Evolutionary conservation across 2,888 invertebrate genomes (phyloP).

Genomic region (Cryptus armator): DNA sequence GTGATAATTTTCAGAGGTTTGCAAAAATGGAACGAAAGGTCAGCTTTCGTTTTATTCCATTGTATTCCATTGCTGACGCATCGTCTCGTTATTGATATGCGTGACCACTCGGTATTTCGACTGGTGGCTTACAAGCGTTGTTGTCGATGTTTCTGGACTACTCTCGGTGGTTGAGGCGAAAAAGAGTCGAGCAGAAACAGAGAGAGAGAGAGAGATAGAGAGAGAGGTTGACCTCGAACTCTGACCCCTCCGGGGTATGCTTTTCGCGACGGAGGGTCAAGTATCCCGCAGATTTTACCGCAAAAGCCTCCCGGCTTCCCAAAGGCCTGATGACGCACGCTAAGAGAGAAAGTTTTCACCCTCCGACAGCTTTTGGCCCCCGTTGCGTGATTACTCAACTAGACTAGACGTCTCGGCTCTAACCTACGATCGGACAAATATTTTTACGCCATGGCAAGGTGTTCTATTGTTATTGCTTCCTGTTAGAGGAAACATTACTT

Average conservation of each 20-base stretch:
- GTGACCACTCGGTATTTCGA: not conserved
- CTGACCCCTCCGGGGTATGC: constrained; percentile 7
- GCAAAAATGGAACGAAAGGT: not conserved
- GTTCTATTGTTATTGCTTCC: not conserved
- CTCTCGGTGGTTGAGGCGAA: not conserved
- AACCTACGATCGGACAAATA: not conserved
- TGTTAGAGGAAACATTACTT: not conserved
- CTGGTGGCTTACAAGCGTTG: not conserved
- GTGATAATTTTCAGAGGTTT: not conserved
- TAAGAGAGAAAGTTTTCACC: constrained; percentile 1
- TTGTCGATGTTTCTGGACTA: not conserved
- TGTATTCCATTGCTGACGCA: not conserved
- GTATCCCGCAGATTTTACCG: constrained; percentile 19
- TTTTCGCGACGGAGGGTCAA: constrained; percentile 17
- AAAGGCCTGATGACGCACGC: constrained; percentile 29
- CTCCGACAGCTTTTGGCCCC: not conserved
- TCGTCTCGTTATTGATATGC: not conserved
- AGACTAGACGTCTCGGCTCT: not conserved
- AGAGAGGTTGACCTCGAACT: constrained; percentile 11
- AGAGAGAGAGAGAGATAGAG: not conserved
- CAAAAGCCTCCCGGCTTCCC: constrained; percentile 14
- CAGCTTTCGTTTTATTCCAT: not conserved
- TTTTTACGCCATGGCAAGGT: not conserved
- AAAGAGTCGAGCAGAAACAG: not conserved
- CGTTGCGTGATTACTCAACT: not conserved